phyloP scores from a whole-genome alignment of 92 coral and sea anemone species.

The Epizoanthus illoricatus region DNA sequence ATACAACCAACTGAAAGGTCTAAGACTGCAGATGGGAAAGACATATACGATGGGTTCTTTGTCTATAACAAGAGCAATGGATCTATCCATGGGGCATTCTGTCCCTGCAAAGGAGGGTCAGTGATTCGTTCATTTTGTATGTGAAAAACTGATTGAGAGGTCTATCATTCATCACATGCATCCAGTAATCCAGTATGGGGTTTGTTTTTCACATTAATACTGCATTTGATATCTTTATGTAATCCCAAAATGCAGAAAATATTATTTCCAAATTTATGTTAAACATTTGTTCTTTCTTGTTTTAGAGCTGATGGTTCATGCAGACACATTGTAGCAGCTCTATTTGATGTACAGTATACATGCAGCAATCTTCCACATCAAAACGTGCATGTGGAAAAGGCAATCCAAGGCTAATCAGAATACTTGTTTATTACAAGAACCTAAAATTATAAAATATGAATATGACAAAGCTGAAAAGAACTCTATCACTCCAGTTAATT shows the following conservation, averaged over 20 bases:
- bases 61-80: slow-evolving; percentile 31
- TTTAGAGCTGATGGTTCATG: slow-evolving; percentile 47
- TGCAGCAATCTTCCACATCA: slow-evolving; percentile 41
- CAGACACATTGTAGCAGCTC: slow-evolving; percentile 36
- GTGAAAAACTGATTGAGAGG: background rate
- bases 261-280: no score
- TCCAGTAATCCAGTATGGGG: background rate
- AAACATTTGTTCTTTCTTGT: slow-evolving; percentile 4
- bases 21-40: slow-evolving; percentile 42
- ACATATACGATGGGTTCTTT: slow-evolving; percentile 36
- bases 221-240: no score
- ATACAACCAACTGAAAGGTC: slow-evolving; percentile 58
- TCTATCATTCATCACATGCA: background rate
- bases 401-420: slow-evolving; percentile 41
- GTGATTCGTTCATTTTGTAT: background rate
- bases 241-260: no score
- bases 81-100: slow-evolving; percentile 47
- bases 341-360: slow-evolving; percentile 45
- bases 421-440: slow-evolving; percentile 32
- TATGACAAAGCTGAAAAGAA: slow-evolving; percentile 44
- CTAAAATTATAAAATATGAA: slow-evolving; percentile 38
- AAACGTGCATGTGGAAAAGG: slow-evolving; percentile 48
- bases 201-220: no score
- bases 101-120: slow-evolving; percentile 60
- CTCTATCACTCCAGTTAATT: slow-evolving; percentile 20